Conservation (phyloP, 2,888 invertebrate species). For the Camptogramma bilineatum region DNA sequence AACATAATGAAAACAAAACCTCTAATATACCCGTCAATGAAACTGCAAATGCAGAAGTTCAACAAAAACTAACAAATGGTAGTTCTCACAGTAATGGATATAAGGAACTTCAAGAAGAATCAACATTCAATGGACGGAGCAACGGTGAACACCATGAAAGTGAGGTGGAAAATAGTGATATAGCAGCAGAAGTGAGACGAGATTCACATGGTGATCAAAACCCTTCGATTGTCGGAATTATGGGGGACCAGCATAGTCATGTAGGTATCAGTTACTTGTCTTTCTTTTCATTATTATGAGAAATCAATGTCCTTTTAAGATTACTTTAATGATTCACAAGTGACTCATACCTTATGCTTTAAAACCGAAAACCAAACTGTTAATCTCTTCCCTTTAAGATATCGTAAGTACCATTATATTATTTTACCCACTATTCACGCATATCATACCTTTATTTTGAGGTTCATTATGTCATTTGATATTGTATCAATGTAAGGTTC, state of each 20-base stretch:
- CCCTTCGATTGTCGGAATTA: slow-evolving; percentile 81
- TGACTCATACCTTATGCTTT: slow-evolving; percentile 24
- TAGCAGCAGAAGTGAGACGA: slow-evolving; percentile 58
- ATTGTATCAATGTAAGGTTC: slow-evolving; percentile 2
- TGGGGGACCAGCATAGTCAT: slow-evolving; percentile 82
- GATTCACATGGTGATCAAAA: slow-evolving; percentile 76
- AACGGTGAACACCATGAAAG: slow-evolving; percentile 53
- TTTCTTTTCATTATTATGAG: slow-evolving; percentile 14
- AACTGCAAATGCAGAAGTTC: slow-evolving; percentile 64
- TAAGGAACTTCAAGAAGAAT: slow-evolving; percentile 40
- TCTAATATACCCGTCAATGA: slow-evolving; percentile 67
- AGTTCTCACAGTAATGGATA: slow-evolving; percentile 46
- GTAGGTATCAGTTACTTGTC: slow-evolving; percentile 63
- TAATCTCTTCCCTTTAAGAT: slow-evolving; percentile 9
- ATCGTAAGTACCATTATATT: background rate
- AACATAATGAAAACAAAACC: slow-evolving; percentile 49
- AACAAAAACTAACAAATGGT: slow-evolving; percentile 52
- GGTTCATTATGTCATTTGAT: slow-evolving; percentile 6
- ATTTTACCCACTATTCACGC: background rate
- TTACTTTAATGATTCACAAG: slow-evolving; percentile 32
- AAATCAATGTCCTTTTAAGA: slow-evolving; percentile 33
- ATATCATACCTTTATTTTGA: background rate
- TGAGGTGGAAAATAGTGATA: slow-evolving; percentile 53
- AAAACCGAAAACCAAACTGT: slow-evolving; percentile 3
- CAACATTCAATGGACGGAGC: slow-evolving; percentile 58